Conservation (phyloP, 2,113 vertebrate species). For the Gambusia holbrooki region DNA sequence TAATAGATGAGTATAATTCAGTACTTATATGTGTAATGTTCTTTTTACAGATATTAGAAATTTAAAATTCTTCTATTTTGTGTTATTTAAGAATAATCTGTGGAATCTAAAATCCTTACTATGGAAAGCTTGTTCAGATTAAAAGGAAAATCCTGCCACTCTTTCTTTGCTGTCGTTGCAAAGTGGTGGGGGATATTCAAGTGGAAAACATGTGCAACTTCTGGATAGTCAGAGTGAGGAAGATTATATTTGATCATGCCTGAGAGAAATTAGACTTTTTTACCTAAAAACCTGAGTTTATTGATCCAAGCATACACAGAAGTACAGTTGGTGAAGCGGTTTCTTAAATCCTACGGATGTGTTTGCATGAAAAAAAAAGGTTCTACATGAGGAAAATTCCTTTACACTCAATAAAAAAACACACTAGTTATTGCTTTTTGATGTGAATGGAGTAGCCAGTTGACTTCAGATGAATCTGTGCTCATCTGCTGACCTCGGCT, state of each 20-base stretch:
- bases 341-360: neutral
- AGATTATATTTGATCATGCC: constrained; percentile 9
- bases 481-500: constrained; percentile 12
- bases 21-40: neutral
- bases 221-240: constrained; percentile 15
- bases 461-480: constrained; percentile 4
- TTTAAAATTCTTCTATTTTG: constrained; percentile 3
- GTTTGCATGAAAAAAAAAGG: constrained; percentile 12
- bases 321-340: neutral
- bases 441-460: constrained; percentile 4
- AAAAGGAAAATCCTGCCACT: neutral
- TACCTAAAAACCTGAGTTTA: neutral
- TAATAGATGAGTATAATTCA: constrained; percentile 7
- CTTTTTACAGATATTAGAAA: neutral
- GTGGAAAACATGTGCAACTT: constrained; percentile 11
- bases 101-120: constrained; percentile 6
- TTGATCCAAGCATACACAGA: neutral
- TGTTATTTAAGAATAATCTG: neutral
- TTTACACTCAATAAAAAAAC: constrained; percentile 3
- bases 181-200: constrained; percentile 30
- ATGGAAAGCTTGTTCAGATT: neutral
- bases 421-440: constrained; percentile 1
- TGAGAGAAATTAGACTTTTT: constrained; percentile 2
- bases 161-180: constrained; percentile 12
- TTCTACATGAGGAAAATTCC: constrained; percentile 1